Evolutionary conservation across 30 jellyfish, hydroid and myxozoan genomes (phyloP).

Genomic region (Aurelia aurita complex sp. Pacific): DNA sequence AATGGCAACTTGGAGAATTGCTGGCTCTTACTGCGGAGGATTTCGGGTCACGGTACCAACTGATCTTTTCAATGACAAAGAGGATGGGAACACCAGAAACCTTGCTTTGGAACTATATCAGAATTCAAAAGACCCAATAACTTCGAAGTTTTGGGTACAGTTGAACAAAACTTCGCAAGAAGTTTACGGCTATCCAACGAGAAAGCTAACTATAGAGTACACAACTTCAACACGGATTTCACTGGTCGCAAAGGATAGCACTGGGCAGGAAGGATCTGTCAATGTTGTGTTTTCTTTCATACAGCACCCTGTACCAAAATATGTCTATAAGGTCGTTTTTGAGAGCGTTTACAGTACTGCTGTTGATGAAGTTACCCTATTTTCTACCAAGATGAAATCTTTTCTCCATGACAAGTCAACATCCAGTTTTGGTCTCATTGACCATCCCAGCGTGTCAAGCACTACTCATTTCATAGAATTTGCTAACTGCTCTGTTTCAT

Average conservation of each 20-base stretch:
- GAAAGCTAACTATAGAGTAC: constrained; percentile 17
- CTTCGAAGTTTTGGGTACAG: constrained; percentile 72
- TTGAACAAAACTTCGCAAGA: constrained; percentile 56
- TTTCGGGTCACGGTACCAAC: constrained; percentile 68
- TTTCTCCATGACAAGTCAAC: constrained; percentile 12
- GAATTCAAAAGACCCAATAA: constrained; percentile 1
- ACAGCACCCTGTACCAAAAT: constrained; percentile 53
- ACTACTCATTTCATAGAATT: constrained; percentile 11
- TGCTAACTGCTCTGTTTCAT: constrained; percentile 82
- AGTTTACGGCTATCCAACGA: constrained; percentile 58
- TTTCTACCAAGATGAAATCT: constrained; percentile 5
- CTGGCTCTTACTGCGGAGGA: constrained; percentile 86
- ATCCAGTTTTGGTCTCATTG: constrained; percentile 52
- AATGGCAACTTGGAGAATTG: constrained; percentile 46
- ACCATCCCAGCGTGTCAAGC: background rate
- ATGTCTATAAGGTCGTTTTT: constrained; percentile 18
- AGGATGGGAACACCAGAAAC: constrained; percentile 89
- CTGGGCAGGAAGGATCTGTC: constrained; percentile 66
- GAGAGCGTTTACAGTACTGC: background rate
- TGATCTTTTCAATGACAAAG: constrained; percentile 79
- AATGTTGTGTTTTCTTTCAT: constrained; percentile 29
- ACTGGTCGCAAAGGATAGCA: constrained; percentile 68
- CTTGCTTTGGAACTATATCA: constrained; percentile 15
- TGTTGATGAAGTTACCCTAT: constrained; percentile 9
- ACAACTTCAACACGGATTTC: background rate